Percentiles rank a stretch among this genome's conserved stretches.
Conservation (phyloP, 1,140 invertebrate genomes). For the Brachionus manjavacas region DNA sequence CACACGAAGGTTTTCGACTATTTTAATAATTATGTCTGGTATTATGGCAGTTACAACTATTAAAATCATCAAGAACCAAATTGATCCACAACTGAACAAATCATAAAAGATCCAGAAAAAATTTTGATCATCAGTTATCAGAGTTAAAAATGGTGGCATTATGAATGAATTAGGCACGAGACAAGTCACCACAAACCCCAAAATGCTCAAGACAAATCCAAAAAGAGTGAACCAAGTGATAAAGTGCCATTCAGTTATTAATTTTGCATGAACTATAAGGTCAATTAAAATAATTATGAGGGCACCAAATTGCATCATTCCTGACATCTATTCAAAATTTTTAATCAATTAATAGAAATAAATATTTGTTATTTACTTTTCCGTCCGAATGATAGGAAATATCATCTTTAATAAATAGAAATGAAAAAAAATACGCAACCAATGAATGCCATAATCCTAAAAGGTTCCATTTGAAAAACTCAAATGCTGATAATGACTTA, state of each 20-base stretch:
- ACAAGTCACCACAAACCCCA: neutral
- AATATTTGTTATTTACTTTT: neutral
- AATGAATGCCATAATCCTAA: constrained; percentile 17
- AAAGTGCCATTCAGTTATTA: constrained; percentile 6
- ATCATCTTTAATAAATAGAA: neutral
- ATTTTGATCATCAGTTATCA: constrained; percentile 19
- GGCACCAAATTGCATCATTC: neutral
- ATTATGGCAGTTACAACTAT: neutral
- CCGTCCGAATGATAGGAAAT: neutral
- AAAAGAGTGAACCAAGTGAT: neutral
- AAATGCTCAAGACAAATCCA: neutral
- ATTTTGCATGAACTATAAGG: constrained; percentile 15
- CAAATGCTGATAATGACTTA: constrained; percentile 4
- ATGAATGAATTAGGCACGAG: constrained; percentile 29
- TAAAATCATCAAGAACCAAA: constrained; percentile 31
- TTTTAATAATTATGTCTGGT: neutral
- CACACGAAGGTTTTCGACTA: neutral
- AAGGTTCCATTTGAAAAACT: constrained; percentile 25
- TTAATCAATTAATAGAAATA: neutral
- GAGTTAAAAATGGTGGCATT: neutral
- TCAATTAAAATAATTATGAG: neutral
- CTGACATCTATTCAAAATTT: neutral
- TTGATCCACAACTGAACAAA: neutral
- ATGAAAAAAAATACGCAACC: constrained; percentile 35
- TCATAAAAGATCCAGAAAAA: constrained; percentile 39